These are phyloP conservation scores for Chromobotia macracanthus DNA, from an alignment of 2,797 vertebrate species.

Conservation along the genomic window DNA sequence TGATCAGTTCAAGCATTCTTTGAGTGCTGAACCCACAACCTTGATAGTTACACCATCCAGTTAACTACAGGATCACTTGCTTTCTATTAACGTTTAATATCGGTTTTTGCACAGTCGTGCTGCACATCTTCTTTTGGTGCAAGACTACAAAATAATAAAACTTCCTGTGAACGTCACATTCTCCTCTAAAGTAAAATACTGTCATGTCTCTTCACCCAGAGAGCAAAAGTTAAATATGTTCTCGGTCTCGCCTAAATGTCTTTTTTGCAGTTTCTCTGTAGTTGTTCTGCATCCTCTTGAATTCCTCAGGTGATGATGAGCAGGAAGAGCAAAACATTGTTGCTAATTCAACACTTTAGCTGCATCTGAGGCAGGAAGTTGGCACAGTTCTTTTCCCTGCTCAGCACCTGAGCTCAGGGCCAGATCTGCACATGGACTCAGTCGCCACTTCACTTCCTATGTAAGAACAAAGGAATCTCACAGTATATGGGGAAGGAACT, in stretches of 20 bases:
- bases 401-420: constrained; percentile 53
- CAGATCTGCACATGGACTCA: constrained; percentile 41
- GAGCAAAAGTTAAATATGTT: constrained; percentile 6
- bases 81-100: too few relatives aligned
- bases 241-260: not conserved
- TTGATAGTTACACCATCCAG: too few relatives aligned
- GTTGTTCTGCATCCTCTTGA: constrained; percentile 19
- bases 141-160: too few relatives aligned
- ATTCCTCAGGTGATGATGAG: constrained; percentile 36
- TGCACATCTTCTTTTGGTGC: too few relatives aligned
- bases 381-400: constrained; percentile 42
- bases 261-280: constrained; percentile 23
- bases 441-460: not conserved
- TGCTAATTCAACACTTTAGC: constrained; percentile 56
- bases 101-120: too few relatives aligned
- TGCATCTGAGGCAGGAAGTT: constrained; percentile 39
- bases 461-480: not conserved
- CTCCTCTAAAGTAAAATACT: constrained; percentile 13
- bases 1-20: too few relatives aligned
- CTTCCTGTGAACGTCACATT: not conserved
- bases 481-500: not conserved
- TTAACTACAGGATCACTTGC: too few relatives aligned
- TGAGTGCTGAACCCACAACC: too few relatives aligned
- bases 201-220: not conserved
- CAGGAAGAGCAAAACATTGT: constrained; percentile 25